Base-by-base conservation (phyloP, 2,888 invertebrate genomes). In the Andricus quercusramuli region DNA sequence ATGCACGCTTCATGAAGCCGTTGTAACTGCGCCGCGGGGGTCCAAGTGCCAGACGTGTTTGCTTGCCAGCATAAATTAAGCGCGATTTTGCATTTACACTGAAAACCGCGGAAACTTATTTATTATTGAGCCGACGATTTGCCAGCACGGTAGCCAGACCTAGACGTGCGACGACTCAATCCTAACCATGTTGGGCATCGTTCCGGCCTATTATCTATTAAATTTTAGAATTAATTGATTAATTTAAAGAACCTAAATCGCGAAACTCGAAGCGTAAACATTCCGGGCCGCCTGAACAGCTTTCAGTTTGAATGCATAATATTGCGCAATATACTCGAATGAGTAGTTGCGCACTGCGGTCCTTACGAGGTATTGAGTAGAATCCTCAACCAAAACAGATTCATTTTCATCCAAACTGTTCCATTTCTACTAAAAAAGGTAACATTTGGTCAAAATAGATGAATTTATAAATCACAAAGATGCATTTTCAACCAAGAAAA, bases 1-100 rank as follows among this genome's bases (percentile, higher is more conserved):
- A 65, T 41, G 70, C 51, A 51, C 83, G 86, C 88, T 88, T 91
- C 90, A 91, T 91, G 89, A 91, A 91, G 92, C 89, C 88, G 91
- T 92, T 89, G 90, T 89, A 87, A 89, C 89, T 87, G 87, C 91
- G 89, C 92, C 92, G 89, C 91, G 88, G 92, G 91, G 91, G 90
- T 90, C 86, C 90, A 82, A 68, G 67, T 44, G 87, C 87, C 86
- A 87, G 88, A 88, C 90, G 89, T 91, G 90, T 91, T 91, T 91
- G 84, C 85, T 87, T 89, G 91, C 90, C 91, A 89, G 89, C 89
- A 91, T 91, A 91, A 92, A 92, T 91, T 91, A 91, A 89, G 83
- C 70, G 78, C 64, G 64, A 80, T 78, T 80, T 80, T 80, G 70
- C 80, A 80, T 80, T 80, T 80, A 80, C 78, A 68, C 80, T 68